Conservation (phyloP, 2,797 vertebrate genomes). For the Cyprinella venusta region DNA sequence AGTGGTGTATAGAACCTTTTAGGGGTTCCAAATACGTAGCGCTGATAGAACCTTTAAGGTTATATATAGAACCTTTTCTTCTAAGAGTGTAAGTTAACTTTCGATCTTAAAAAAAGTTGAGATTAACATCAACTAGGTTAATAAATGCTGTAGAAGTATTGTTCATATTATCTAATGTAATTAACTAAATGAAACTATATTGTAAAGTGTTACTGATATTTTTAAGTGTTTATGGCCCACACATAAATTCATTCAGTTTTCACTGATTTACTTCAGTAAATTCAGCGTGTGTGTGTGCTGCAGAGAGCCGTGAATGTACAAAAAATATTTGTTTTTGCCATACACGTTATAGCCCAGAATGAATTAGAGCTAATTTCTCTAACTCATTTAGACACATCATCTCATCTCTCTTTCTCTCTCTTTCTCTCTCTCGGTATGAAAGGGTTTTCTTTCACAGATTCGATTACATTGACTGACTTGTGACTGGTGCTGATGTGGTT, state of each 20-base stretch:
- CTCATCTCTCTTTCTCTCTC: background rate
- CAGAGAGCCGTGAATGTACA: constrained; percentile 7
- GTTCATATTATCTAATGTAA: background rate
- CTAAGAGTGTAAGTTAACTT: background rate
- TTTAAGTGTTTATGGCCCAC: background rate
- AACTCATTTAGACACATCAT: background rate
- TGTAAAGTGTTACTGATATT: background rate
- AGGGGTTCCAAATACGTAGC: too few species aligned
- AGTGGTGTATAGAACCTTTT: too few species aligned
- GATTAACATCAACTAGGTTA: background rate
- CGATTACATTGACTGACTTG: constrained; percentile 48
- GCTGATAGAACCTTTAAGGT: too few species aligned
- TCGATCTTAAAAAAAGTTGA: background rate
- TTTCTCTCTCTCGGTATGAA: constrained; percentile 6
- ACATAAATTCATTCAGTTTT: background rate
- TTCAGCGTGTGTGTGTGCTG: background rate
- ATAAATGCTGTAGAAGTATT: background rate
- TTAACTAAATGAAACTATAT: background rate
- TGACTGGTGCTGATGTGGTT: constrained; percentile 50
- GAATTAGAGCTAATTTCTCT: constrained; percentile 16
- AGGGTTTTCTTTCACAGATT: constrained; percentile 35
- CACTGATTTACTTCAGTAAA: background rate
- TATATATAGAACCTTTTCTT: too few species aligned
- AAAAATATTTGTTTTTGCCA: constrained; percentile 32
- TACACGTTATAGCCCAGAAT: background rate